Conservation (phyloP, 1,140 invertebrate species). For the Eupeodes corollae region DNA sequence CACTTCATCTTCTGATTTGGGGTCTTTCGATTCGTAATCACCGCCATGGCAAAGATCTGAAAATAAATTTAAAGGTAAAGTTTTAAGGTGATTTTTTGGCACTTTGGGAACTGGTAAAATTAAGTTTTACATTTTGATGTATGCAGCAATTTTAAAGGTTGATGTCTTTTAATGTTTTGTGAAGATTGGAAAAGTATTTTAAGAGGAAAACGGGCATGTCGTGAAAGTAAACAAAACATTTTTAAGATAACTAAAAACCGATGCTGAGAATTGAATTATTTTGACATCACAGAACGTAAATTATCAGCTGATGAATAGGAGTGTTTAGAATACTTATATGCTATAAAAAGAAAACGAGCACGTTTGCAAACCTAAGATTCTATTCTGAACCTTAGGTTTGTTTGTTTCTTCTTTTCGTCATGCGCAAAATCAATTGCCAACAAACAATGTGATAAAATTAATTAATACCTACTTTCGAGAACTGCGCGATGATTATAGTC, state of each 20-base stretch:
- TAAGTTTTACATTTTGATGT: conserved; percentile 13
- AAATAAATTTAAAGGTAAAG: conserved; percentile 6
- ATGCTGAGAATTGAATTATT: not conserved
- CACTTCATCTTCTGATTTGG: conserved; percentile 85
- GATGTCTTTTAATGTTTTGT: conserved; percentile 13
- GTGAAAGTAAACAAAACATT: conserved; percentile 36
- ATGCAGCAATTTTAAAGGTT: conserved; percentile 14
- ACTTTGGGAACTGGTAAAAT: conserved; percentile 5
- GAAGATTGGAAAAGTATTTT: conserved; percentile 13
- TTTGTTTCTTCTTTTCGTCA: too few species aligned
- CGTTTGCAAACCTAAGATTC: too few species aligned
- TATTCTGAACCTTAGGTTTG: too few species aligned
- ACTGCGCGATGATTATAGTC: too few species aligned
- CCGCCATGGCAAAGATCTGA: conserved; percentile 48
- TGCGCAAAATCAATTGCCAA: too few species aligned
- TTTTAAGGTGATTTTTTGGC: conserved; percentile 11
- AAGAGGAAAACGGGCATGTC: conserved; percentile 22
- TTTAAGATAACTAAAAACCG: conserved; percentile 4
- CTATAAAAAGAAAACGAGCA: too few species aligned
- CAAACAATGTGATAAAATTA: too few species aligned
- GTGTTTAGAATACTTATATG: too few species aligned
- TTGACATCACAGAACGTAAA: too few species aligned
- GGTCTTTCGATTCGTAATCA: conserved; percentile 88
- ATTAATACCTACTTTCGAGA: too few species aligned
- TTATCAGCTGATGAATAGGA: too few species aligned